These are phyloP conservation scores for Ptychodera flava DNA, from an alignment of 35 echinoderm and acorn worm genomes.

Conservation along the genomic window DNA sequence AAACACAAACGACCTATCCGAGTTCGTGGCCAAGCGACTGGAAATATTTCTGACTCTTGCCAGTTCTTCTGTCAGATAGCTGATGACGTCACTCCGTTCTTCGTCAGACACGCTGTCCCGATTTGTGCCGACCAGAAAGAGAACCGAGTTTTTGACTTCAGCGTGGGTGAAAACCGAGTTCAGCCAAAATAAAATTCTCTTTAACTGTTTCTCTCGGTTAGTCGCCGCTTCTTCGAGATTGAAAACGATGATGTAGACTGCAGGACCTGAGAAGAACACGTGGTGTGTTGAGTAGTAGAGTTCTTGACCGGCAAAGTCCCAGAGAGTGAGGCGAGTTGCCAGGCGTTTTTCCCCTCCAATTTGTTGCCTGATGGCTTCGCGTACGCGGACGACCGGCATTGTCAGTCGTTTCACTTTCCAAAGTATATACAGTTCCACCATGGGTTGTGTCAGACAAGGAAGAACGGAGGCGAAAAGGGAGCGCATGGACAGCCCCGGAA, in stretches of 20 bases:
- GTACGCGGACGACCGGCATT: not conserved
- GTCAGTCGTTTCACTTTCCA: not conserved
- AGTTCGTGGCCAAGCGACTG: not conserved
- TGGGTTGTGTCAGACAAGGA: not conserved
- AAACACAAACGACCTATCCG: conserved; percentile 7
- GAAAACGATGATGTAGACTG: conserved; percentile 18
- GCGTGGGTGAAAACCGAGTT: conserved; percentile 21
- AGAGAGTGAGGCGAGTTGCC: not conserved
- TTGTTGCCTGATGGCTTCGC: not conserved
- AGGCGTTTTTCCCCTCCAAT: not conserved
- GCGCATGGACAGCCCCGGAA: not conserved
- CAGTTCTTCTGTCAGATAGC: not conserved
- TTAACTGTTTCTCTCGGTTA: conserved; percentile 4
- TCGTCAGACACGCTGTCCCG: not conserved
- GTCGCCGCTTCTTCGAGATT: conserved; percentile 15
- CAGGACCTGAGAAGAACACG: not conserved
- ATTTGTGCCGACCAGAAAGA: conserved; percentile 24
- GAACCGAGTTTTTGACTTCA: not conserved
- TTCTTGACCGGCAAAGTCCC: conserved; percentile 15
- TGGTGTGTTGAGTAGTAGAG: conserved; percentile 9
- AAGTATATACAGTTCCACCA: not conserved
- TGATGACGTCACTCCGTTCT: no score
- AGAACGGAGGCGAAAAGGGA: not conserved
- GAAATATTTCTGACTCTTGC: not conserved
- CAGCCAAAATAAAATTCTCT: conserved; percentile 23